Base-by-base conservation (phyloP, 2,113 vertebrate species). In the Pomatostomus ruficeps region DNA sequence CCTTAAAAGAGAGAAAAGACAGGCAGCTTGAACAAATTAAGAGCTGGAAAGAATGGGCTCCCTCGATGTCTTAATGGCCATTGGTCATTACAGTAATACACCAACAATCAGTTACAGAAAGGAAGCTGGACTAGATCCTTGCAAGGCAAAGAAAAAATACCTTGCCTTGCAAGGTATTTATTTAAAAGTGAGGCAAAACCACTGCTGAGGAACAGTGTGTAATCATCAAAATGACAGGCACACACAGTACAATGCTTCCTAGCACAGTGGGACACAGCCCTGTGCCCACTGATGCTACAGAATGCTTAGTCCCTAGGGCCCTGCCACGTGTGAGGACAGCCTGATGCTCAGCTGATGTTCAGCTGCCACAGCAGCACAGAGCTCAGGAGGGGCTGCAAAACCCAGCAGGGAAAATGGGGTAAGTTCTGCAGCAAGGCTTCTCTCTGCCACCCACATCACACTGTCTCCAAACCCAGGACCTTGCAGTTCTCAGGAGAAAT, bases 11-110 rank as follows among this genome's bases (percentile, higher is more conserved):
- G 28, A 90, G 61, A 84, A 83, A 77, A 54, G 63, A 33, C 70
- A 88, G 73, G 36, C 73, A 72, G 81, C 52, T 57, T 91, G 36
- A 88, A 91, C 45, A 96, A 92, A 95, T 78, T 36, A 80, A 70
- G 66, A 91, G 23, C 5, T 59, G 79, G 79, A 78, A 94, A 85
- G 80, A 93, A 92, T 14, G 38, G 85, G 91, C 49, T 87, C 68
- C 45, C 26, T 48, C 9, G 1, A 67, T 52, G 12, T 52, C 72
- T 63, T 31, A 57, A 94, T 73, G 36, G 40, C 52, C 66, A 82
- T 33, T 77, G 80, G 73, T 38, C 78, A 42, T 65, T 87, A 68
- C 0, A 89, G 48, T 33, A 91, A 83, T 51, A 78, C 26, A 57
- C 45, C 51, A 85, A 67, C 24, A 71, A 45, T 18, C 65, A 85